Conservation (phyloP, 2,888 invertebrate species). For the Drosophila sordidula region DNA sequence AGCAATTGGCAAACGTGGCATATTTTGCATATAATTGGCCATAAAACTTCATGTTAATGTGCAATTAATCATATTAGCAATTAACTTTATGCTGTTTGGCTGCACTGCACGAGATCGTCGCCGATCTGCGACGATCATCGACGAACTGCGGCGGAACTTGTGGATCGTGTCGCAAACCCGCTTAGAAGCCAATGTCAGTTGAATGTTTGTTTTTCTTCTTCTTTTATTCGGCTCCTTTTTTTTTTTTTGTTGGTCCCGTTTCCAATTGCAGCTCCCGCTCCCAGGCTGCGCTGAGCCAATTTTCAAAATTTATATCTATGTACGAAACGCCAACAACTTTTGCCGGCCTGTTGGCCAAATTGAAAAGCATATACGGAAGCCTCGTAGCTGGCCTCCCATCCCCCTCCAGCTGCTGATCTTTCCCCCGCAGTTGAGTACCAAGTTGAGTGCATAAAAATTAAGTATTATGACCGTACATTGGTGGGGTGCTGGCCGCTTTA, state of each 20-base stretch:
- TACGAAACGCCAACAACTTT: constrained; percentile 66
- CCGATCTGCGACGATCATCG: constrained; percentile 51
- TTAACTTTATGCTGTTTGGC: constrained; percentile 80
- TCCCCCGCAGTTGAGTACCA: constrained; percentile 24
- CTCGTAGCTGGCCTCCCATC: background rate
- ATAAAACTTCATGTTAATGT: constrained; percentile 84
- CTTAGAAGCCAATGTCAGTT: constrained; percentile 58
- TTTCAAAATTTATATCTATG: constrained; percentile 77
- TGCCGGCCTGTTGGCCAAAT: constrained; percentile 44
- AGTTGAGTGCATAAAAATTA: constrained; percentile 72
- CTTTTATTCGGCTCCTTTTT: background rate
- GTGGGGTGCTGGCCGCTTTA: constrained; percentile 56
- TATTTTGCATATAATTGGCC: constrained; percentile 83
- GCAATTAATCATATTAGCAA: constrained; percentile 84
- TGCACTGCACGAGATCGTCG: constrained; percentile 80
- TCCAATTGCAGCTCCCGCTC: constrained; percentile 45
- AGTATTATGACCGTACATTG: constrained; percentile 71
- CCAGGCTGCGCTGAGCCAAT: constrained; percentile 67
- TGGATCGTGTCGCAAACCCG: constrained; percentile 70
- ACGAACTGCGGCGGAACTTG: constrained; percentile 7
- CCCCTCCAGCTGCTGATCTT: background rate
- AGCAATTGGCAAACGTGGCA: constrained; percentile 67
- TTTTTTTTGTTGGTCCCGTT: constrained; percentile 41
- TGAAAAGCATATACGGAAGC: constrained; percentile 59
- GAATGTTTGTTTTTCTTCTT: constrained; percentile 2